Percentiles rank a stretch among this genome's conserved stretches.
Evolutionary conservation across 2,797 vertebrate genomes (phyloP).

Genomic region (Poecilia velifera): DNA sequence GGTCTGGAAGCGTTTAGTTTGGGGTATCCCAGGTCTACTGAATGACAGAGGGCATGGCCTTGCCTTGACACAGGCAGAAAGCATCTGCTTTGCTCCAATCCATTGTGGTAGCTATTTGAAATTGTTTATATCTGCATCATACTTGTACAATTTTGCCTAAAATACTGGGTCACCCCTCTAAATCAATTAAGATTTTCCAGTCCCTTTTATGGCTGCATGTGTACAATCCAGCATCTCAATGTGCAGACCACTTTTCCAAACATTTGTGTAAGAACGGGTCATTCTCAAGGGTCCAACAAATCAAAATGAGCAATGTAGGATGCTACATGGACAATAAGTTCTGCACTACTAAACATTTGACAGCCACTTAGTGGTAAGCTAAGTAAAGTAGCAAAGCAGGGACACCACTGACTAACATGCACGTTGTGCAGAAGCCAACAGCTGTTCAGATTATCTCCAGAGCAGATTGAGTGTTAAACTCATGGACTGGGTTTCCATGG

Average conservation of each 20-base stretch:
- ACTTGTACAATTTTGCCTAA: background rate
- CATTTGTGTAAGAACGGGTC: background rate
- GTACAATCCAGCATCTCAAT: background rate
- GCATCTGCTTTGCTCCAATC: conserved; percentile 61
- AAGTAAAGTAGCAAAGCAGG: background rate
- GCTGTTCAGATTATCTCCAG: background rate
- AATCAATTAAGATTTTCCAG: background rate
- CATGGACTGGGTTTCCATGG: background rate
- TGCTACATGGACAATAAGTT: background rate
- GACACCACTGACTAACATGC: background rate
- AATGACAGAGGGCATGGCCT: conserved; percentile 47
- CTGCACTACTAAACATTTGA: background rate
- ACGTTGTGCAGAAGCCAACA: background rate
- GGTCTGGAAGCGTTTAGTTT: conserved; percentile 72
- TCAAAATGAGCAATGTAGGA: background rate
- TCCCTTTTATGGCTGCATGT: background rate
- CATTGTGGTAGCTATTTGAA: conserved; percentile 21
- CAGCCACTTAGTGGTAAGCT: background rate
- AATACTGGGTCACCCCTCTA: background rate
- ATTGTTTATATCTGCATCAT: background rate
- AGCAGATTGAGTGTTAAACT: background rate
- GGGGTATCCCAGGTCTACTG: conserved; percentile 38
- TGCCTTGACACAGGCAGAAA: conserved; percentile 49
- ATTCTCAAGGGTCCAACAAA: background rate
- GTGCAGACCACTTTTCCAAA: background rate